Conservation (phyloP, 2,113 vertebrate species). For the Lophotis ruficrista region DNA sequence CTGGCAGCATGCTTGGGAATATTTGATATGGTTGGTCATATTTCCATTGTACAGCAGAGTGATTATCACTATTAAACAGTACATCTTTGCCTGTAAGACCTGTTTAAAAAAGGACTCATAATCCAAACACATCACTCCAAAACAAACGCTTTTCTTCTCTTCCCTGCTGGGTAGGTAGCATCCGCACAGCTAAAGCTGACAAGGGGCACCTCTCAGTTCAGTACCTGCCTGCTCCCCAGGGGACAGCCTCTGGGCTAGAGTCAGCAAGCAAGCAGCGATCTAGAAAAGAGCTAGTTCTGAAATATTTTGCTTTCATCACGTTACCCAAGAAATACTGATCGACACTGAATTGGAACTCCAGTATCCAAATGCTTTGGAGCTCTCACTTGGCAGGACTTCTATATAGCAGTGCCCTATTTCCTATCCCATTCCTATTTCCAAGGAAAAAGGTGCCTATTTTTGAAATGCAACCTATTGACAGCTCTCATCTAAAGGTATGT, state of each 20-base stretch:
- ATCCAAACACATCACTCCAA: not conserved
- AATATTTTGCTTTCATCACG: conserved; percentile 24
- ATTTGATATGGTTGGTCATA: not conserved
- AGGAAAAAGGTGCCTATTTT: not conserved
- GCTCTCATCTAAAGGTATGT: not conserved
- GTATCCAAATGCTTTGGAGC: not conserved
- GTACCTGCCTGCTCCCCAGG: not conserved
- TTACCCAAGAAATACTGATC: not conserved
- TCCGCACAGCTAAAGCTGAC: not conserved
- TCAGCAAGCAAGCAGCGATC: not conserved
- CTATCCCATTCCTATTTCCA: not conserved
- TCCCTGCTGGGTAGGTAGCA: not conserved
- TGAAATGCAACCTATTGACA: not conserved
- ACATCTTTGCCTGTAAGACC: not conserved
- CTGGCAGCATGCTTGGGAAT: not conserved
- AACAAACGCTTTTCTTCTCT: not conserved
- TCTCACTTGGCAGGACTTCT: conserved; percentile 1
- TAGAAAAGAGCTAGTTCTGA: conserved; percentile 11
- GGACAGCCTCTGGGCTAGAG: not conserved
- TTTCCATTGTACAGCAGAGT: not conserved
- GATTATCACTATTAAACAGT: not conserved
- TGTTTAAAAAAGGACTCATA: not conserved
- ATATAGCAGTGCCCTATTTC: not conserved
- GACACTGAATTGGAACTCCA: not conserved
- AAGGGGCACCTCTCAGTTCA: not conserved